Evolutionary conservation across 2,113 vertebrate species (phyloP).

Genomic region (Hyla sarda): DNA sequence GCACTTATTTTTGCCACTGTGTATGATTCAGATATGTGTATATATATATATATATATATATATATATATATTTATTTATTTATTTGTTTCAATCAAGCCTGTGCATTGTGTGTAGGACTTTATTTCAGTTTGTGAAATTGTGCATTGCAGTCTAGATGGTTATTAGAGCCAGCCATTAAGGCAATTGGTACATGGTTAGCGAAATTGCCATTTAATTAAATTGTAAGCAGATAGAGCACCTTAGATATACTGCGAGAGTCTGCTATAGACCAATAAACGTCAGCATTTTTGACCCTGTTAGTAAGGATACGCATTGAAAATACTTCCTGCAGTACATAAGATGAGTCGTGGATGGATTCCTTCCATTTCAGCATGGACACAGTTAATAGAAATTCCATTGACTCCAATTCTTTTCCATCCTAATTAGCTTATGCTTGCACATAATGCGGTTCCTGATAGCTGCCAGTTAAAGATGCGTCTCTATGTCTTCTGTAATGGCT

Average conservation of each 20-base stretch:
- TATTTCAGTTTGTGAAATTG: too few species aligned
- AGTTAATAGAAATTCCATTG: slow-evolving; percentile 42
- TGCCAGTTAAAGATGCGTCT: slow-evolving; percentile 50
- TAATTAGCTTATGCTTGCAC: slow-evolving; percentile 47
- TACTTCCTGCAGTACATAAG: neutral
- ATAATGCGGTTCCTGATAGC: slow-evolving; percentile 47
- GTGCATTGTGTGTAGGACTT: too few species aligned
- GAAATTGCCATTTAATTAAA: slow-evolving; percentile 25
- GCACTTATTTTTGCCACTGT: too few species aligned
- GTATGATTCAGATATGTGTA: too few species aligned
- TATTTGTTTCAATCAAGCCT: too few species aligned
- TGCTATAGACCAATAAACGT: neutral
- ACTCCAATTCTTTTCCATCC: slow-evolving; percentile 40
- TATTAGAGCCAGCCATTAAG: slow-evolving; percentile 6
- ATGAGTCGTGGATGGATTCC: neutral
- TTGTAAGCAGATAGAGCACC: neutral
- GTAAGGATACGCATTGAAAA: neutral
- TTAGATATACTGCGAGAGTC: neutral
- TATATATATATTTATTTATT: too few species aligned
- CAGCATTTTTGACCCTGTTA: neutral
- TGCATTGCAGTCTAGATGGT: neutral
- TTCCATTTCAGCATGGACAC: slow-evolving; percentile 3
- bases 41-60: too few species aligned
- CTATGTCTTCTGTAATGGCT: slow-evolving; percentile 47
- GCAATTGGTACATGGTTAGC: neutral